phyloP scores from a whole-genome alignment of 1,140 invertebrate genomes.

The Gryon sp. region DNA sequence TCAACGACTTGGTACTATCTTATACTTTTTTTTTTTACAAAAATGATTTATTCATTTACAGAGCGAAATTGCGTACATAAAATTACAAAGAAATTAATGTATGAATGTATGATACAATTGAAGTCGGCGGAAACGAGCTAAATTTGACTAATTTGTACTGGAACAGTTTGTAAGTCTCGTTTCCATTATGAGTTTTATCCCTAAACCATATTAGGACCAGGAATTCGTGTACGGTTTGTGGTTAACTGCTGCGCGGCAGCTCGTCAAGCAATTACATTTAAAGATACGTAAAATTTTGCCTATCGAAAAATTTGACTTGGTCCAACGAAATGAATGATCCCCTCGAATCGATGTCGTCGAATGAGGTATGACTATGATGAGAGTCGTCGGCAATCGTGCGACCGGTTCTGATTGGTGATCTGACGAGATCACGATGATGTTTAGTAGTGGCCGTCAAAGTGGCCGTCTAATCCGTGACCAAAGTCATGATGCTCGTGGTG shows the following conservation, averaged over 20 bases:
- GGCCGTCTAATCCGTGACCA: too few relatives aligned
- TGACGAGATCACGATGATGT: not conserved
- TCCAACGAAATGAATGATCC: not conserved
- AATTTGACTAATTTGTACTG: constrained; percentile 44
- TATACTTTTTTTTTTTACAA: constrained; percentile 43
- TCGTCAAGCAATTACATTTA: constrained; percentile 21
- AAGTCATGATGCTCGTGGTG: constrained; percentile 75
- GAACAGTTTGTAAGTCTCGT: constrained; percentile 11
- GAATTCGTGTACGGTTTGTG: constrained; percentile 15
- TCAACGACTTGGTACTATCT: constrained; percentile 1
- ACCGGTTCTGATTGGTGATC: not conserved
- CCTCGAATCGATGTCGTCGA: constrained; percentile 26
- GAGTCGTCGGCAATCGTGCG: not conserved
- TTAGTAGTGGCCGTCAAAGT: too few relatives aligned
- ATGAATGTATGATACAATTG: constrained; percentile 52
- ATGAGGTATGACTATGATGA: constrained; percentile 51
- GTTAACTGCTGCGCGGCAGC: constrained; percentile 12
- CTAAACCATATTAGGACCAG: constrained; percentile 17
- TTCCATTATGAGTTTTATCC: constrained; percentile 11
- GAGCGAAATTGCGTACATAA: constrained; percentile 45
- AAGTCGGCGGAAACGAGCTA: constrained; percentile 35
- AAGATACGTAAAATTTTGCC: too few relatives aligned
- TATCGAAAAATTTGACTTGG: constrained; percentile 12
- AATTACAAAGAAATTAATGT: too few relatives aligned
- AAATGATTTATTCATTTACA: constrained; percentile 65